Conservation (phyloP, 2,888 invertebrate species). For the Scelioninae gen. 1 region DNA sequence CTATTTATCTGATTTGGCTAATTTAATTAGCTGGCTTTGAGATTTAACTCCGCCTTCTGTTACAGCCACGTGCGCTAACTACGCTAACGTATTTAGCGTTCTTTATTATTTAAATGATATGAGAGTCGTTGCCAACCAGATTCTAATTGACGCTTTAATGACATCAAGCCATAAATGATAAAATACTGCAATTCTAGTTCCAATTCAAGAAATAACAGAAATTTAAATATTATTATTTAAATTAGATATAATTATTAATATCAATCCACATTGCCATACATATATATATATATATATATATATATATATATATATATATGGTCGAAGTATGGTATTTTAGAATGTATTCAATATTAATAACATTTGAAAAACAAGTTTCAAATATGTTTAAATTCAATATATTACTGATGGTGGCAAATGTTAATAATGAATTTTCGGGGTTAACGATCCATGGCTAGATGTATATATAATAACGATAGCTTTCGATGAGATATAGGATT, state of each 20-base stretch:
- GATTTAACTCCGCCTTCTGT: conserved; percentile 71
- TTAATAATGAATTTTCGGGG: conserved; percentile 67
- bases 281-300: too few species aligned
- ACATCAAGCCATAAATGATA: conserved; percentile 11
- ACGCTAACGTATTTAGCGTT: conserved; percentile 70
- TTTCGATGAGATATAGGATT: conserved; percentile 79
- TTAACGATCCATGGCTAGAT: conserved; percentile 78
- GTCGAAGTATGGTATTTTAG: too few species aligned
- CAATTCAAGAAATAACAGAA: too few species aligned
- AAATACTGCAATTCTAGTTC: neutral
- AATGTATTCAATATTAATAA: too few species aligned
- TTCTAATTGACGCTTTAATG: conserved; percentile 57
- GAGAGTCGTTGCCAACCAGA: conserved; percentile 56
- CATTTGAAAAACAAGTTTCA: too few species aligned
- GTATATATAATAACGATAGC: conserved; percentile 79
- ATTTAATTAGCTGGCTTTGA: conserved; percentile 73
- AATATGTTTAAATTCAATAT: neutral
- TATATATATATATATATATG: too few species aligned
- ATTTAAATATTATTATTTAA: too few species aligned
- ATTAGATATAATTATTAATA: too few species aligned
- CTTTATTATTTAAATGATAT: conserved; percentile 65
- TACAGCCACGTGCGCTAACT: conserved; percentile 71
- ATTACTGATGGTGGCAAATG: conserved; percentile 31
- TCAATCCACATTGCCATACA: too few species aligned
- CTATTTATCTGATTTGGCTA: conserved; percentile 74